Conservation (phyloP, 2,797 vertebrate genomes). For the Oryzias sinensis region DNA sequence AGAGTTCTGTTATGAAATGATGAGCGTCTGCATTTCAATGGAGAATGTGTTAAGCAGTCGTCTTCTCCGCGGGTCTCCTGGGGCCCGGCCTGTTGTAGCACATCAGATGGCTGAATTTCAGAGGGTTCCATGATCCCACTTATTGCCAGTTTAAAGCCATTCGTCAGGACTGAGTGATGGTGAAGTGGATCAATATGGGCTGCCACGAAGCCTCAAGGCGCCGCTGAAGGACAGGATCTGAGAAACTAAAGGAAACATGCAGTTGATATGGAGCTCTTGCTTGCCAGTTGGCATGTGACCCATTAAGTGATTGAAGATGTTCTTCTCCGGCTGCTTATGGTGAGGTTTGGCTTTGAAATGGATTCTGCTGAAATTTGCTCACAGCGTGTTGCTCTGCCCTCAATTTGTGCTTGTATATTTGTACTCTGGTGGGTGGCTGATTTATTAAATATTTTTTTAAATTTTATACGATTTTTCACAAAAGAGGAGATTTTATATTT, state of each 20-base stretch:
- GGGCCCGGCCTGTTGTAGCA: slow-evolving; percentile 44
- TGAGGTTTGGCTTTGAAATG: slow-evolving; percentile 51
- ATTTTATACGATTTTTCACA: slow-evolving; percentile 18
- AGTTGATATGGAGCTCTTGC: slow-evolving; percentile 56
- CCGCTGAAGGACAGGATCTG: slow-evolving; percentile 54
- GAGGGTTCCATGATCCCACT: slow-evolving; percentile 69
- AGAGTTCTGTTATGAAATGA: slow-evolving; percentile 44
- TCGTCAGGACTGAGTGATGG: slow-evolving; percentile 70
- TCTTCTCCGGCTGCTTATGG: slow-evolving; percentile 43
- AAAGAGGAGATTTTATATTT: slow-evolving; percentile 22
- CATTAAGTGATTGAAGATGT: slow-evolving; percentile 62
- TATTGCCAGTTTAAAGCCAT: slow-evolving; percentile 68
- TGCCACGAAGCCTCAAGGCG: slow-evolving; percentile 61
- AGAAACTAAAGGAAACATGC: slow-evolving; percentile 69
- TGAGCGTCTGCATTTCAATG: slow-evolving; percentile 35
- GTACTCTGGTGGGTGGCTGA: slow-evolving; percentile 27
- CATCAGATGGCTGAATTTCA: slow-evolving; percentile 61
- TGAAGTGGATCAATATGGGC: slow-evolving; percentile 72
- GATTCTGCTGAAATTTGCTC: slow-evolving; percentile 38
- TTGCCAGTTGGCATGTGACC: slow-evolving; percentile 64
- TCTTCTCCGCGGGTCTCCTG: slow-evolving; percentile 21
- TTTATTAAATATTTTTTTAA: slow-evolving; percentile 12
- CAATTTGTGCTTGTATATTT: slow-evolving; percentile 36
- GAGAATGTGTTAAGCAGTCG: slow-evolving; percentile 41
- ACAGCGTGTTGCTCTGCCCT: slow-evolving; percentile 40